Base-by-base conservation (phyloP, 2,113 vertebrate species). In the Notothenia rossii region DNA sequence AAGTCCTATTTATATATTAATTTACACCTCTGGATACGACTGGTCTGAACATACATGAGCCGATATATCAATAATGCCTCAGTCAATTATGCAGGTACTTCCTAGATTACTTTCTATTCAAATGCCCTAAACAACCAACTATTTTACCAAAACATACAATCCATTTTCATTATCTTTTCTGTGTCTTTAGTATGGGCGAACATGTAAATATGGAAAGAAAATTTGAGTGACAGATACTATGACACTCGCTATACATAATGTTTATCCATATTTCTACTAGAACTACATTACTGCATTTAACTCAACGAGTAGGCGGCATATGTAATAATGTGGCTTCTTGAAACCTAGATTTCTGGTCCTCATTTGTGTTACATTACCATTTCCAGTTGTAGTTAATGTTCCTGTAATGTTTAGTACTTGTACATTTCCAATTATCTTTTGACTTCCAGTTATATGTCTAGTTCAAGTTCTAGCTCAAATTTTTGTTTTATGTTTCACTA, bases 1-100 rank as follows among this genome's bases (percentile, higher is more conserved):
- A 7, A 59, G n/a, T 56, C 9, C 2, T 54, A 18, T 59, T 71
- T 18, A 75, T 7, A 68, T 68, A 61, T 82, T 67, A n/a, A 43
- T 22, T 33, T 76, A 14, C 22, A 59, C n/a, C 2, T 65, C 36
- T 45, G 22, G 59, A 33, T 18, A 7, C 43, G 25, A 64, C 58
- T 62, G 4, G 17, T 29, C 18, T 72, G 12, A 2, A 61, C 20
- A 22, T 58, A 25, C 13, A 58, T 36, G 6, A 33, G 46, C 8
- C 17, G 49, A 72, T 55, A 40, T 5, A 64, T 66, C 43, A 40
- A 55, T 72, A 63, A 50, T 4, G 8, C 10, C 10, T 36, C 25
- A 22, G 7, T 68, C 45, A 49, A 20, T 64, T 7, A 12, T 46
- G 29, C 4, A 0, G n/a, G 14, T 43, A 15, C 46, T 33, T 33